A percentile compares a stretch with the other conserved stretches of the same genome.
These are phyloP conservation scores for Thunnus albacares DNA, from an alignment of 2,797 vertebrate genomes.

Conservation along the genomic window DNA sequence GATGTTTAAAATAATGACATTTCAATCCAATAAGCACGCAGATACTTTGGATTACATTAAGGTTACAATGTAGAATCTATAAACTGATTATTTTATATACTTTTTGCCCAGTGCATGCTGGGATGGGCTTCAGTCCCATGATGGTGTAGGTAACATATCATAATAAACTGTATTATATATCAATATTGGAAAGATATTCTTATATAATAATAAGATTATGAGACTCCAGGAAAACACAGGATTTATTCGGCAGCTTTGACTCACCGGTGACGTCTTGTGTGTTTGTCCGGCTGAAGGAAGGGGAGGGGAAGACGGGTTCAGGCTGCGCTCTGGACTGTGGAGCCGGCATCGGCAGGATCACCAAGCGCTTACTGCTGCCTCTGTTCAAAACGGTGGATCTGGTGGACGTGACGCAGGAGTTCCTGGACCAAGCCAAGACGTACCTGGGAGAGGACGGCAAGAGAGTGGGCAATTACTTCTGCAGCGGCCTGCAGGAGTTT, in stretches of 20 bases:
- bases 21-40: no score
- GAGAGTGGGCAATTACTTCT: slow-evolving; percentile 92
- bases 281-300: slow-evolving; percentile 83
- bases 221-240: no score
- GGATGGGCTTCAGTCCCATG: no score
- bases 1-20: no score
- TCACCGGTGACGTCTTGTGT: neutral
- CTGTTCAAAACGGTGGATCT: slow-evolving; percentile 95
- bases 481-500: slow-evolving; percentile 95
- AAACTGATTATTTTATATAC: no score
- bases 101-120: no score
- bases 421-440: slow-evolving; percentile 91
- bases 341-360: slow-evolving; percentile 95
- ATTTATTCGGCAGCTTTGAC: no score
- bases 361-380: slow-evolving; percentile 93
- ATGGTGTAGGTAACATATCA: no score
- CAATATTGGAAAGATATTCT: neutral
- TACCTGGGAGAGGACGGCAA: slow-evolving; percentile 93
- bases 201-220: no score
- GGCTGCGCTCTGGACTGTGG: slow-evolving; percentile 95
- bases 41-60: neutral
- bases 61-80: neutral
- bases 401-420: slow-evolving; percentile 96
- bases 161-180: neutral
- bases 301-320: slow-evolving; percentile 87